Evolutionary conservation across 2,113 vertebrate species (phyloP), one percentile per base, ranked within the genome.

Genomic region (Bolborhynchus lineola): DNA sequence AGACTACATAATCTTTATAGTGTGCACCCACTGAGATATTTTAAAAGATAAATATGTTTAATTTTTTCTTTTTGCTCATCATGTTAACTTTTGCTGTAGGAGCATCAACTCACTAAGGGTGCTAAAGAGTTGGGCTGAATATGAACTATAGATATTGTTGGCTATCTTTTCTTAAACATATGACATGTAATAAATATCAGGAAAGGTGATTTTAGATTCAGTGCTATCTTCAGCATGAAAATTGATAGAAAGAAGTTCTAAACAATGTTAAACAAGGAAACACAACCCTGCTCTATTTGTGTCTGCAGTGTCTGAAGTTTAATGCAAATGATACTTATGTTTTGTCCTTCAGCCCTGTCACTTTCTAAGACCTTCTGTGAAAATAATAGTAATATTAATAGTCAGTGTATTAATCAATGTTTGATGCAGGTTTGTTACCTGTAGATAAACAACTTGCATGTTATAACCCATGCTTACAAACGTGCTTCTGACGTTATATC

Each of bases 281-380:
- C 6, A 49, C 31, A 71, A 8, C 19, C 65, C 3, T 2, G 29
- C 42, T 74, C 20, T 59, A 6, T 20, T 53, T 0, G 0, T 41
- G 28, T 80, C 50, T 59, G 20, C 21, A 25, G 3, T 57, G 77
- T 44, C 46, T 29, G 0, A 23, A 50, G 18, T 83, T 78, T 74
- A 15, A 13, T 15, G 18, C 31, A 11, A 25, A 11, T 44, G 21
- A 41, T 18, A 11, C 6, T 31, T 35, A 31, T 16, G 0, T 26
- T 78, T 26, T 82, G 16, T 69, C 10, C 35, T 65, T 55, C 39
- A 59, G 20, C 42, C 14, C 39, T 33, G 26, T 29, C 21, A 37
- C 83, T 42, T 68, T 62, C 20, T n/a, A 39, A 80, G 31, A 17
- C 5, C 3, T 42, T 52, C 8, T 16, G 28, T 74, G 50, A 37